Evolutionary conservation across 2,797 vertebrate genomes (phyloP), one percentile per base, ranked within the genome.

Genomic region (Hydrocynus forskahlii): DNA sequence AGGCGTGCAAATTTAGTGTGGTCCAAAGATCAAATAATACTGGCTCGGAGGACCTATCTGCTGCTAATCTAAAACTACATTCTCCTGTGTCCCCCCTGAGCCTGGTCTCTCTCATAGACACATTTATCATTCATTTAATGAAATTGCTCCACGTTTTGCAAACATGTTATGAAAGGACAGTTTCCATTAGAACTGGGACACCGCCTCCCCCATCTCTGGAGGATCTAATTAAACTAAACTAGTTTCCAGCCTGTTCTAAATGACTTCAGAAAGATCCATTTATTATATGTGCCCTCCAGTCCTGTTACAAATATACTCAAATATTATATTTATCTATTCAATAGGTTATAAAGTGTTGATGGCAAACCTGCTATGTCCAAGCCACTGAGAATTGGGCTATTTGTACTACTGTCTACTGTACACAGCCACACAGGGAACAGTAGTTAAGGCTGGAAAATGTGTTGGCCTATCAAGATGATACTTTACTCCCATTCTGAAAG

Each of bases 141-240:
- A 90, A 91, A 88, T 89, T 76, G 80, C 71, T 88, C 87, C 84
- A 85, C 89, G 83, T 90, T 91, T 93, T 91, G 89, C 93, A 94
- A 91, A 92, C 92, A 91, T 91, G 91, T 93, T 93, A 88, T 92
- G 87, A 92, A 87, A 92, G 89, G 87, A 89, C 89, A 87, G 88
- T 91, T 89, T 86, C 84, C 87, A 90, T 90, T 88, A 92, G 92
- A 95, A 94, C 90, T 95, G 93, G 94, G 94, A 93, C 94, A 94
- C 89, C 68, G 89, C 88, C 92, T 91, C 92, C 90, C 91, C 88
- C 92, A 83, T 92, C 93, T 78, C 91, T 91, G 89, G 93, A 91
- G 93, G 93, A 94, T 93, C 93, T 94, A 94, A 95, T 95, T 95
- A 94, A 95, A 94, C 92, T 93, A 95, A 95, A 95, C 95, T 95